Evolutionary conservation across 2,888 invertebrate species (phyloP).

Genomic region (Lordiphosa andalusiaca): DNA sequence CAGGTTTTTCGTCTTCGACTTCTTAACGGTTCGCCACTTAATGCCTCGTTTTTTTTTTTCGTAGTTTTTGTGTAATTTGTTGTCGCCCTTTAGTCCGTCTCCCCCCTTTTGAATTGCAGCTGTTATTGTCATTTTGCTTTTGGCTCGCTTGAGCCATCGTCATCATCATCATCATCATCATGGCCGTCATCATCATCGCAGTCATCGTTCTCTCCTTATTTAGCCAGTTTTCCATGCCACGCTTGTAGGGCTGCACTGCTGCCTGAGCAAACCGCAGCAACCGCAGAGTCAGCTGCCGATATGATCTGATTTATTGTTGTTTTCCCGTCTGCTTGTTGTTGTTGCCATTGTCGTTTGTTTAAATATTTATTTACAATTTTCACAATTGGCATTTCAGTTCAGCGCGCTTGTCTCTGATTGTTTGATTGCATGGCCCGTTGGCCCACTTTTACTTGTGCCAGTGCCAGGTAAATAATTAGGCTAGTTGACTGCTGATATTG

Average conservation of each 20-base stretch:
- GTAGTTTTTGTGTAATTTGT: slow-evolving; percentile 17
- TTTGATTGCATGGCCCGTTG: slow-evolving; percentile 44
- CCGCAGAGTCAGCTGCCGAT: slow-evolving; percentile 43
- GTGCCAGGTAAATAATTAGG: slow-evolving; percentile 38
- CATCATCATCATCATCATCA: slow-evolving; percentile 45
- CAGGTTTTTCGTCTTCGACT: slow-evolving; percentile 56
- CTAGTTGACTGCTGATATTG: slow-evolving; percentile 15
- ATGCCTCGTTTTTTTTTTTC: slow-evolving; percentile 48
- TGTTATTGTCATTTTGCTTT: slow-evolving; percentile 73
- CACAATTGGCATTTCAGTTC: slow-evolving; percentile 68
- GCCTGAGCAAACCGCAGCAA: slow-evolving; percentile 16
- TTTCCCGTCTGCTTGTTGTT: slow-evolving; percentile 46
- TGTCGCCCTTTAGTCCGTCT: background rate
- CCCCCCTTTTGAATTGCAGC: slow-evolving; percentile 49
- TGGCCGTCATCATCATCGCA: slow-evolving; percentile 50
- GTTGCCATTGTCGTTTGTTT: slow-evolving; percentile 52
- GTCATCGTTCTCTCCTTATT: slow-evolving; percentile 24
- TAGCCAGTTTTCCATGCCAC: slow-evolving; percentile 28
- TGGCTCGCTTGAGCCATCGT: slow-evolving; percentile 36
- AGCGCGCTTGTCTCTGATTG: slow-evolving; percentile 40
- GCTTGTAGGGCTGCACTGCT: slow-evolving; percentile 64
- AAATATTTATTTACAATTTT: slow-evolving; percentile 78
- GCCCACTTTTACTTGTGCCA: slow-evolving; percentile 60
- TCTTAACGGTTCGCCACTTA: slow-evolving; percentile 73
- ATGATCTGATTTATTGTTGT: slow-evolving; percentile 73